A percentile compares a stretch with the other conserved stretches of the same genome.
These are phyloP conservation scores for Mesaphorura yosii DNA, from an alignment of 1,140 invertebrate genomes.

Conservation along the genomic window DNA sequence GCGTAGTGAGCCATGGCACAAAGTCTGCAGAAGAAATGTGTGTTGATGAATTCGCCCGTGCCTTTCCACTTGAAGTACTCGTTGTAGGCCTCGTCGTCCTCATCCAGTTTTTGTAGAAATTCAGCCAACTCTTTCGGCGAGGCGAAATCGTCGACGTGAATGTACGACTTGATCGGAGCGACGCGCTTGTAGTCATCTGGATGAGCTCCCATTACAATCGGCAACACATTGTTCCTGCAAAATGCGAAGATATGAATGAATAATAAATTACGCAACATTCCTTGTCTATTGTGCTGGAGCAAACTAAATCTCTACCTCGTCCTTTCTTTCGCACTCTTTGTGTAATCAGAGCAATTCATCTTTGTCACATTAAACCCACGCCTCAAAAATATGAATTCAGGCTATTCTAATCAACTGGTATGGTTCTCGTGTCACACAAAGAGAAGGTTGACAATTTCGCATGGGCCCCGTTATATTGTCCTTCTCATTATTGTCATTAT, in stretches of 20 bases:
- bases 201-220: slow-evolving; percentile 90
- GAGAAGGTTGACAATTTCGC: too few relatives aligned
- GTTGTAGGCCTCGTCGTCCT: slow-evolving; percentile 78
- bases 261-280: too few relatives aligned
- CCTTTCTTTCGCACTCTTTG: too few relatives aligned
- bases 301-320: too few relatives aligned
- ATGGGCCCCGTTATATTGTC: too few relatives aligned
- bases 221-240: slow-evolving; percentile 71
- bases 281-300: too few relatives aligned
- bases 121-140: slow-evolving; percentile 69
- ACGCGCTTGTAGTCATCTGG: slow-evolving; percentile 74
- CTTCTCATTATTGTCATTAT: too few relatives aligned
- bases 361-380: too few relatives aligned
- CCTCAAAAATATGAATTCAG: too few relatives aligned
- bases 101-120: slow-evolving; percentile 70
- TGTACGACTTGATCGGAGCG: slow-evolving; percentile 75
- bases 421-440: too few relatives aligned
- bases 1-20: slow-evolving; percentile 77
- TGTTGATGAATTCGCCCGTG: slow-evolving; percentile 87
- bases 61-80: slow-evolving; percentile 83
- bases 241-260: slow-evolving; percentile 5
- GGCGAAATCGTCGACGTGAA: slow-evolving; percentile 89
- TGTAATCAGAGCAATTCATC: too few relatives aligned
- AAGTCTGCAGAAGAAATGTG: slow-evolving; percentile 87
- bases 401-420: too few relatives aligned